Evolutionary conservation across 1,140 invertebrate species (phyloP).

Genomic region (Cherax destructor): DNA sequence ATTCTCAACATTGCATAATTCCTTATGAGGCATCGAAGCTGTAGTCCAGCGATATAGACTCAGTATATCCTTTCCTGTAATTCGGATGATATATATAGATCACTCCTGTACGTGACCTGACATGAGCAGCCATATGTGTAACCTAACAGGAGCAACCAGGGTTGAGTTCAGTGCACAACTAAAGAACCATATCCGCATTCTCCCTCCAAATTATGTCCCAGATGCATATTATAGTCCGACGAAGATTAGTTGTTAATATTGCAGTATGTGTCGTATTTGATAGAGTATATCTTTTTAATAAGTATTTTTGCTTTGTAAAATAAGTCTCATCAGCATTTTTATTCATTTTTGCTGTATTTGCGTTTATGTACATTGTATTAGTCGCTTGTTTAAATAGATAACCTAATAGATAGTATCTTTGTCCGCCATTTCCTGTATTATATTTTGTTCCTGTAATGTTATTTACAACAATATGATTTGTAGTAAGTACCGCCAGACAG

Average conservation of each 20-base stretch:
- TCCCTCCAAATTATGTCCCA: too few species aligned
- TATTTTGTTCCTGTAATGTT: not conserved
- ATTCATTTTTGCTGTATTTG: not conserved
- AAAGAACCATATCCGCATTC: not conserved
- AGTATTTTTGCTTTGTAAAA: not conserved
- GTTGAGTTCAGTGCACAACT: slow-evolving; percentile 31
- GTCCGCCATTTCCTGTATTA: not conserved
- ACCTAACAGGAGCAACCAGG: slow-evolving; percentile 50
- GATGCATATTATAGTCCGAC: too few species aligned
- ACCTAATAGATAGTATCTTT: not conserved
- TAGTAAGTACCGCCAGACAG: not conserved
- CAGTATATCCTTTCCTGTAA: not conserved
- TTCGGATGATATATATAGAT: not conserved
- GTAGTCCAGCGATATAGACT: not conserved
- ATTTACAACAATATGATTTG: not conserved
- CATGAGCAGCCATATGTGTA: not conserved
- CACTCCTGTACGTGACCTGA: not conserved
- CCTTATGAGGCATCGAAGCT: not conserved
- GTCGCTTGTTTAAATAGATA: not conserved
- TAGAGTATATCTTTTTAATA: not conserved
- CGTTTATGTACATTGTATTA: not conserved
- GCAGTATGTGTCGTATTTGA: not conserved
- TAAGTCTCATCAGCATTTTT: not conserved
- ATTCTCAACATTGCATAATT: not conserved
- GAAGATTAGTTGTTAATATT: too few species aligned